Conservation (phyloP, 2,113 vertebrate genomes). For the Chascanopsetta lugubris region DNA sequence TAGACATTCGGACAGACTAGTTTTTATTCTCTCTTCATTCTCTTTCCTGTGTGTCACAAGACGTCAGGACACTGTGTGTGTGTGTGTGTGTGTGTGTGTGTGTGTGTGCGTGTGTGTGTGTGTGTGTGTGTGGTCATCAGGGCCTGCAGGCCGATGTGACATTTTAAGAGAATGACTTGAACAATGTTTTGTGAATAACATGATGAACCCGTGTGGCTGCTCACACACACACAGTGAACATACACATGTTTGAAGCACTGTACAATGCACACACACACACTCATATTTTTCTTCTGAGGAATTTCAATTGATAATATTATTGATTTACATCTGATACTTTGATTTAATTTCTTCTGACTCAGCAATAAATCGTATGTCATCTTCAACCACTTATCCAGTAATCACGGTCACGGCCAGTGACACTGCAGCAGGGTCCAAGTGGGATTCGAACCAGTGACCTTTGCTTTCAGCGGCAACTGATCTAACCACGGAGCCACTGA, state of each 20-base stretch:
- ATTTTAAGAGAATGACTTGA: neutral
- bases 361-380: no score
- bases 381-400: no score
- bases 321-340: no score
- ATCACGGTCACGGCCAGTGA: no score
- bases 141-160: neutral
- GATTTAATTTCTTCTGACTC: no score
- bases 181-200: constrained; percentile 10
- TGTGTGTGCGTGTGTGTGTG: constrained; percentile 38
- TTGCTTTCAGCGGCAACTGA: no score
- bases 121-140: constrained; percentile 11
- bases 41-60: constrained; percentile 90
- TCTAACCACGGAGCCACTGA: no score
- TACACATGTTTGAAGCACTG: constrained; percentile 68
- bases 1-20: constrained; percentile 80
- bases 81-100: constrained; percentile 83
- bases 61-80: constrained; percentile 74
- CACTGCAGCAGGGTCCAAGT: no score
- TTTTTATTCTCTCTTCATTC: constrained; percentile 87
- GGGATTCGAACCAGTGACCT: no score
- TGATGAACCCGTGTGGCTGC: constrained; percentile 42
- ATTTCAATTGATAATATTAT: neutral
- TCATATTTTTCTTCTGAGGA: no score
- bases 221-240: neutral
- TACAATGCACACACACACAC: constrained; percentile 15